Evolutionary conservation across 2,888 invertebrate species (phyloP).

Genomic region (Drosophila tripunctata): DNA sequence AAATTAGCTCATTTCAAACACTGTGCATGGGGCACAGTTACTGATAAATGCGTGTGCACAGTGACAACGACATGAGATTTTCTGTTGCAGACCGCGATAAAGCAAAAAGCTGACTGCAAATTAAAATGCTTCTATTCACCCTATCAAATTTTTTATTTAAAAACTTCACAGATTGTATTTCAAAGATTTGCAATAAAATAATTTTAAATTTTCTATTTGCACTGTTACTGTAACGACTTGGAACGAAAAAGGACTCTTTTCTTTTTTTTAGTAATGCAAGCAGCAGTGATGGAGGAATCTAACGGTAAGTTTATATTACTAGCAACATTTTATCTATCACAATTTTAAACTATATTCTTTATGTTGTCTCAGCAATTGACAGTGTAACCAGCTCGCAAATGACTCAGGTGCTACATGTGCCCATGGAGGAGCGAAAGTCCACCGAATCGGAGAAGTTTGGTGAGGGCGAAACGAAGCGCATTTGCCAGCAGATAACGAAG

Average conservation of each 20-base stretch:
- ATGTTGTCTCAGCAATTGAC: slow-evolving; percentile 87
- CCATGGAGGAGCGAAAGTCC: slow-evolving; percentile 95
- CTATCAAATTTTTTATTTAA: no score
- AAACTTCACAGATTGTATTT: no score
- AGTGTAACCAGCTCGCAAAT: slow-evolving; percentile 93
- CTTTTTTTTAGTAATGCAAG: slow-evolving; percentile 86
- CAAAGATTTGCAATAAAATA: no score
- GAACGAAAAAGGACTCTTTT: slow-evolving; percentile 97
- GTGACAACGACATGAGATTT: slow-evolving; percentile 61
- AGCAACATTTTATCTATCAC: no score
- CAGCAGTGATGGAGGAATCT: slow-evolving; percentile 85
- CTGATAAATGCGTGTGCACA: slow-evolving; percentile 56
- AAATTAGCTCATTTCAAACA: neutral
- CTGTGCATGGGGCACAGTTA: slow-evolving; percentile 14
- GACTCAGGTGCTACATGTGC: slow-evolving; percentile 96
- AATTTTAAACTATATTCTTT: neutral
- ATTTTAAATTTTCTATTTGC: slow-evolving; percentile 64
- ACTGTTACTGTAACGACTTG: slow-evolving; percentile 99
- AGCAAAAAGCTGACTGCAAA: no score
- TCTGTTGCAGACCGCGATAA: slow-evolving; percentile 43
- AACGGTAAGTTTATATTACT: slow-evolving; percentile 78
- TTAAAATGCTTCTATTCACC: no score
- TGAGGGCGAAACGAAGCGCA: slow-evolving; percentile 95
- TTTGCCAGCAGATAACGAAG: slow-evolving; percentile 95
- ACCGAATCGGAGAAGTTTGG: slow-evolving; percentile 95